Base-by-base conservation (phyloP, 2,113 vertebrate species). In the Cavia porcellus region DNA sequence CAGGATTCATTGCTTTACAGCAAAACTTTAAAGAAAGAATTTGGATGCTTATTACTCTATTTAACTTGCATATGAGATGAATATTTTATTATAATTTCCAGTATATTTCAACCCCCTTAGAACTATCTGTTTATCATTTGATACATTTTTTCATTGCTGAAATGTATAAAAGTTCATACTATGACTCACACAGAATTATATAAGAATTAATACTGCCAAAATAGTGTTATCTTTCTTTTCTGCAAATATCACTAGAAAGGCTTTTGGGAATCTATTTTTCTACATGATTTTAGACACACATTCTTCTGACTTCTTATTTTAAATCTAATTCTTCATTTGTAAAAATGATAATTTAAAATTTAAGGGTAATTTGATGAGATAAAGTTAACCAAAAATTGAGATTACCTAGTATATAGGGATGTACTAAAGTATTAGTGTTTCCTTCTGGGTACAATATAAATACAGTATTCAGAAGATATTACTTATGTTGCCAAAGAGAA, bases 61-160 rank as follows among this genome's bases (percentile, higher is more conserved):
- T 87, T 97, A 79, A 70, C 75, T 86, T 95, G 52, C 92, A 75
- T 82, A 45, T 35, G 7, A 79, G 81, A 81, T 7, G 68, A 81
- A 62, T 28, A 64, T 68, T 89, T 92, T 89, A 72, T 4, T 35
- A 30, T 25, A 82, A 32, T 61, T 74, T 45, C 62, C 75, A 68
- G 30, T 32, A 64, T 91, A 9, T 80, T 82, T 92, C 35, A 3
- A 38, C 80, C 15, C 3, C 11, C n/a, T 79, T 84, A 90, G 4
- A 14, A n/a, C 2, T 74, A 17, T 66, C 77, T 68, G 42, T 17
- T 19, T 83, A 74, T 80, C 9, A 20, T 59, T 3, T 79, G 47
- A 84, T 42, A 22, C 4, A 74, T 47, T 88, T 89, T 80, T 93
- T 86, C 9, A 89, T 57, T 86, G 20, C 83, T 72, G n/a, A 86